These are phyloP conservation scores for Ceyx melanurus DNA, from an alignment of 2,113 vertebrate species.

Conservation along the genomic window DNA sequence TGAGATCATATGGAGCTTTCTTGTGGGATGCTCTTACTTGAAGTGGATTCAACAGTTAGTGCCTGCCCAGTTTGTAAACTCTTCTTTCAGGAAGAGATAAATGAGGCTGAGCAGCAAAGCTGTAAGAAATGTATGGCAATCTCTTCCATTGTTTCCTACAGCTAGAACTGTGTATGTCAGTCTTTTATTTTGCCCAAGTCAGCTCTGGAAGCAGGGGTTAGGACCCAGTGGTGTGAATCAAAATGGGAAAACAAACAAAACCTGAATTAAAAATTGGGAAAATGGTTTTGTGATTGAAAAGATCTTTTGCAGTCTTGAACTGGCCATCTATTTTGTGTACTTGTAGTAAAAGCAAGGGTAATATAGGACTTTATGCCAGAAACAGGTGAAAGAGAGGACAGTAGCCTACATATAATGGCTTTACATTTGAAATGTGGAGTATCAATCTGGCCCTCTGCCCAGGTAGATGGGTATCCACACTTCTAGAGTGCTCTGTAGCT, in stretches of 20 bases:
- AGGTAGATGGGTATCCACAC: rapidly evolving
- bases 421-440: rapidly evolving
- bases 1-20: background rate
- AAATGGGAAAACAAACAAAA: background rate
- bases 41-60: background rate
- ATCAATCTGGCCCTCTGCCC: background rate
- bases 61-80: background rate
- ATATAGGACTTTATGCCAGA: background rate
- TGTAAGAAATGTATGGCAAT: background rate
- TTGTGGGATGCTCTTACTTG: background rate
- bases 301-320: background rate
- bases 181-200: background rate
- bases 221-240: background rate
- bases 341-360: background rate
- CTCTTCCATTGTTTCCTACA: background rate
- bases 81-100: background rate
- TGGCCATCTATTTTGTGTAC: background rate
- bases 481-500: background rate
- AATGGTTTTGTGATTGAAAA: background rate
- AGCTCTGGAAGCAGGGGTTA: background rate
- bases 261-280: background rate
- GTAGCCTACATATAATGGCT: background rate
- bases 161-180: background rate
- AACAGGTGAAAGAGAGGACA: background rate
- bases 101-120: background rate